Percentiles rank a stretch among this genome's conserved stretches.
Conservation (phyloP, 2,888 invertebrate genomes). For the Drosophila subsilvestris region DNA sequence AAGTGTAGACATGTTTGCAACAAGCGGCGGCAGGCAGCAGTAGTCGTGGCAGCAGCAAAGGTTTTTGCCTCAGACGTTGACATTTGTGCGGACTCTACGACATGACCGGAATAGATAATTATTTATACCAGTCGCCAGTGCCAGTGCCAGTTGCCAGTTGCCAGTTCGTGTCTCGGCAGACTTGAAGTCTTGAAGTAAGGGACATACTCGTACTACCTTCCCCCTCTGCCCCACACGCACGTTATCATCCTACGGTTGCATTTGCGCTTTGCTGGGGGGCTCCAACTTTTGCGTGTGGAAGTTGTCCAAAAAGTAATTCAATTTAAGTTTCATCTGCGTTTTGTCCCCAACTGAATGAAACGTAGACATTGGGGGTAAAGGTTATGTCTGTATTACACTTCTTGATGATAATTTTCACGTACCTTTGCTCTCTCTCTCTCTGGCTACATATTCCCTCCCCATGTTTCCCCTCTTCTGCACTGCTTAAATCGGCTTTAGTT, state of each 20-base stretch:
- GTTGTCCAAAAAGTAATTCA: constrained; percentile 24
- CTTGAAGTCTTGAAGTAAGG: not conserved
- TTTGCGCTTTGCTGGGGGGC: not conserved
- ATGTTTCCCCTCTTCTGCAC: not conserved
- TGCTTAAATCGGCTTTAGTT: not conserved
- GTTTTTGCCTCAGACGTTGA: constrained; percentile 7
- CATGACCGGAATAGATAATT: constrained; percentile 81
- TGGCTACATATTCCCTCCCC: not conserved
- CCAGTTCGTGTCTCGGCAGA: not conserved
- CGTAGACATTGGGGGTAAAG: not conserved
- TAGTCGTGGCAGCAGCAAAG: not conserved
- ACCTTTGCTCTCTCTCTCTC: not conserved
- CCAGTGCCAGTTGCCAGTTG: not conserved
- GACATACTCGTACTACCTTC: not conserved
- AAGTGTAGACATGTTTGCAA: constrained; percentile 27
- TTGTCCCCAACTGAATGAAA: not conserved
- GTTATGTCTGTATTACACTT: not conserved
- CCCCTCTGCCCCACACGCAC: not conserved
- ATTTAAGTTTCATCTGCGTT: constrained; percentile 15
- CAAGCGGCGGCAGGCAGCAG: constrained; percentile 2
- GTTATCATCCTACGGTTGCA: constrained; percentile 8
- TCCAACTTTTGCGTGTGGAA: constrained; percentile 8
- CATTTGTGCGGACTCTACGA: constrained; percentile 40
- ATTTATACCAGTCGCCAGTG: constrained; percentile 51
- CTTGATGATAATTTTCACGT: not conserved